phyloP scores from a whole-genome alignment of 2,888 invertebrate genomes.

The Calephelis perditalis region DNA sequence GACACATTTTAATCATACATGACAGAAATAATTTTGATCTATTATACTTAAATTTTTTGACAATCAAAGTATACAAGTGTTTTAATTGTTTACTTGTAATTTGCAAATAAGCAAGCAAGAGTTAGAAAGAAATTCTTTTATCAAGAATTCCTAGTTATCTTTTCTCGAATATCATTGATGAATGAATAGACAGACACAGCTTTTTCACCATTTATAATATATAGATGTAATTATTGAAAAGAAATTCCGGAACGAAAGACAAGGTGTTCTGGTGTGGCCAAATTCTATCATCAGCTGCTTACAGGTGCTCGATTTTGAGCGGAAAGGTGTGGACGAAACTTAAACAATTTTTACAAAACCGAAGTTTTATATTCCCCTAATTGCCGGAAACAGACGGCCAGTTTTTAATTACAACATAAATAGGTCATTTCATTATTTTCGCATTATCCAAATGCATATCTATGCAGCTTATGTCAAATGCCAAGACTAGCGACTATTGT shows the following conservation, averaged over 20 bases:
- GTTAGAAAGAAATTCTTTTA: no score
- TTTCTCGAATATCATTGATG: neutral
- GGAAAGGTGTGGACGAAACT: constrained; percentile 56
- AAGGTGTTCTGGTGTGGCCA: constrained; percentile 51
- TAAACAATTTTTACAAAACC: constrained; percentile 46
- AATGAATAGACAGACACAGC: no score
- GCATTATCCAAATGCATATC: constrained; percentile 54
- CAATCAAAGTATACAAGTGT: no score
- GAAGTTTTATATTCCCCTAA: constrained; percentile 50
- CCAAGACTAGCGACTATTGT: constrained; percentile 39
- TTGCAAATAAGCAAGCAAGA: no score
- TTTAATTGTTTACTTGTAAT: no score
- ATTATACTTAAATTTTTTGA: no score
- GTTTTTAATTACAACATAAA: constrained; percentile 61
- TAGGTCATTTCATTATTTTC: constrained; percentile 58
- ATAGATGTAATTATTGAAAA: constrained; percentile 54
- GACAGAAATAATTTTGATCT: no score
- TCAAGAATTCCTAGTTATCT: no score
- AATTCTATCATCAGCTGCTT: constrained; percentile 49
- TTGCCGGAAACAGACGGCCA: constrained; percentile 58
- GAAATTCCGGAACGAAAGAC: constrained; percentile 65
- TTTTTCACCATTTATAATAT: constrained; percentile 23
- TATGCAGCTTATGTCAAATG: constrained; percentile 45
- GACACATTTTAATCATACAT: no score
- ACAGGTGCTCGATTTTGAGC: constrained; percentile 62